A percentile compares a stretch with the other conserved stretches of the same genome.
These are phyloP conservation scores for Anoplolepis gracilipes DNA, from an alignment of 1,140 invertebrate genomes.

Conservation along the genomic window DNA sequence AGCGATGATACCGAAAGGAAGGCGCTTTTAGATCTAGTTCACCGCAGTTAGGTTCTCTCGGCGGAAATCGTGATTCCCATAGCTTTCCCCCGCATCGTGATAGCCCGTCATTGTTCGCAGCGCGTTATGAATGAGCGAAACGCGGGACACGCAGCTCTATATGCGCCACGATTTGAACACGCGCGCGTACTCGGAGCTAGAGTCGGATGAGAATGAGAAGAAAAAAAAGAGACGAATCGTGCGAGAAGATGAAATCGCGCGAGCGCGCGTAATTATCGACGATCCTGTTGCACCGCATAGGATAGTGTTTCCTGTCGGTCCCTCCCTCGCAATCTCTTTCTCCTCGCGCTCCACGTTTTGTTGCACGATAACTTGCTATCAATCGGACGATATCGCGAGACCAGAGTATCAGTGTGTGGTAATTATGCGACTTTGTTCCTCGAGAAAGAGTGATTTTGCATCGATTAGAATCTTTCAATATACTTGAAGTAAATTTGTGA, in stretches of 20 bases:
- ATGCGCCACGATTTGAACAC: slow-evolving; percentile 39
- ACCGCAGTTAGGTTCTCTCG: slow-evolving; percentile 71
- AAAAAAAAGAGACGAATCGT: background rate
- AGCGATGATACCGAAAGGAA: slow-evolving; percentile 3
- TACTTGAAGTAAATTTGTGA: background rate
- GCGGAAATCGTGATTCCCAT: slow-evolving; percentile 79
- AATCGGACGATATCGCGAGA: slow-evolving; percentile 35
- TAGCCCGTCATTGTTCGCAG: slow-evolving; percentile 70
- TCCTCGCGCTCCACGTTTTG: slow-evolving; percentile 6
- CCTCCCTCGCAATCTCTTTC: background rate
- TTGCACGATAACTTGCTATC: slow-evolving; percentile 44
- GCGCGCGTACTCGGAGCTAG: slow-evolving; percentile 1
- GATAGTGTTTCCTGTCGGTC: slow-evolving; percentile 39
- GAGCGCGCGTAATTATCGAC: slow-evolving; percentile 19
- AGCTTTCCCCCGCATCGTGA: slow-evolving; percentile 74
- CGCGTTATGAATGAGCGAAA: slow-evolving; percentile 72
- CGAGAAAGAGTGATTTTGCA: background rate
- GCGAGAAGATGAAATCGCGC: slow-evolving; percentile 3
- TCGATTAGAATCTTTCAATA: slow-evolving; percentile 9
- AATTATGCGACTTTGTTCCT: background rate
- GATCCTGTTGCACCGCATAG: slow-evolving; percentile 31
- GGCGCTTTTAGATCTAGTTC: slow-evolving; percentile 74
- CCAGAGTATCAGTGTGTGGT: background rate
- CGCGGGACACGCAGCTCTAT: slow-evolving; percentile 27
- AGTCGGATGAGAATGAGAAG: background rate